phyloP scores from a whole-genome alignment of 2,797 vertebrate genomes.

The Epinephelus awoara region DNA sequence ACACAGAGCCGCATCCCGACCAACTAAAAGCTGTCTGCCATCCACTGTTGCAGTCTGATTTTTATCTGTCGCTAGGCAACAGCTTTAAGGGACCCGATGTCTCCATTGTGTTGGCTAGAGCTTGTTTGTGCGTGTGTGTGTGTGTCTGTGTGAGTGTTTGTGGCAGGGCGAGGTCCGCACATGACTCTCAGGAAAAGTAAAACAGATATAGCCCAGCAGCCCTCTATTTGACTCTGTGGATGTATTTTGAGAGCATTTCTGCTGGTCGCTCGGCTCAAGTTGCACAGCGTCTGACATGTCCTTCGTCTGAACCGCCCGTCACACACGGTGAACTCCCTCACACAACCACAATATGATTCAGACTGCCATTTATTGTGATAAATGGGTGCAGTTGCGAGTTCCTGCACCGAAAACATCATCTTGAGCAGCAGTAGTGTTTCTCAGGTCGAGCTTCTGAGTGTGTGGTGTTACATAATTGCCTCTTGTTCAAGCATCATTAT shows the following conservation, averaged over 20 bases:
- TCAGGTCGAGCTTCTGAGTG: slow-evolving; percentile 30
- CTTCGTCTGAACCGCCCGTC: slow-evolving; percentile 30
- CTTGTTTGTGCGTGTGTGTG: slow-evolving; percentile 47
- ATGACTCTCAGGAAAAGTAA: slow-evolving; percentile 48
- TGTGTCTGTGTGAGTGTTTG: slow-evolving; percentile 37
- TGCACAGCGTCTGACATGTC: slow-evolving; percentile 16
- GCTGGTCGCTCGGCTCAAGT: slow-evolving; percentile 36
- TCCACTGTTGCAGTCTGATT: slow-evolving; percentile 78
- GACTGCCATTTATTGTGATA: slow-evolving; percentile 16
- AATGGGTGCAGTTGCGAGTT: slow-evolving; percentile 30
- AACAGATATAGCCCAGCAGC: slow-evolving; percentile 55
- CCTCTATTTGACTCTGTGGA: slow-evolving; percentile 14
- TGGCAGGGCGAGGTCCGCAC: slow-evolving; percentile 51
- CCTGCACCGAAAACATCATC: slow-evolving; percentile 19
- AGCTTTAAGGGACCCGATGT: slow-evolving; percentile 76
- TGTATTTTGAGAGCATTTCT: slow-evolving; percentile 59
- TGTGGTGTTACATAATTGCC: slow-evolving; percentile 57
- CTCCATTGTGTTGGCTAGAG: slow-evolving; percentile 43
- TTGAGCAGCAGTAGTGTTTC: slow-evolving; percentile 12
- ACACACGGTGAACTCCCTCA: slow-evolving; percentile 48
- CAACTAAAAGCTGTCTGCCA: slow-evolving; percentile 62
- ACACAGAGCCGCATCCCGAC: slow-evolving; percentile 57
- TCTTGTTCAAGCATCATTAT: slow-evolving; percentile 45
- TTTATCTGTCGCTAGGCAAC: slow-evolving; percentile 87
- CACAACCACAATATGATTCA: slow-evolving; percentile 34